A percentile compares a stretch with the other conserved stretches of the same genome.
Evolutionary conservation across 2,888 invertebrate species (phyloP).

Genomic region (Cephus rjabovi): DNA sequence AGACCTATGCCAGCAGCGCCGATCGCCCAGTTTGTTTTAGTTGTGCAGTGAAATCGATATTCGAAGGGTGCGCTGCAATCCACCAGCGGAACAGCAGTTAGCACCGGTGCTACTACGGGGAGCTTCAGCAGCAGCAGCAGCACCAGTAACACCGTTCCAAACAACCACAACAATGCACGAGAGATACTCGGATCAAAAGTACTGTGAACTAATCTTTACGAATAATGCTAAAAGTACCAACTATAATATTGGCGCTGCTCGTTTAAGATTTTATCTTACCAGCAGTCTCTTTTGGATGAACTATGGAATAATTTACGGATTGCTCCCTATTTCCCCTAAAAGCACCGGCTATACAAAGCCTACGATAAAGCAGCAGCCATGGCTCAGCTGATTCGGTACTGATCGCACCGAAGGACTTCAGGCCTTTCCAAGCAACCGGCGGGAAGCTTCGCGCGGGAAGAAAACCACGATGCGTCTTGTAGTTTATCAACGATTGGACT

Average conservation of each 20-base stretch:
- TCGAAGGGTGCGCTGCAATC: constrained; percentile 1
- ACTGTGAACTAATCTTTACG: neutral
- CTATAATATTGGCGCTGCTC: neutral
- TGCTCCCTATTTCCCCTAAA: neutral
- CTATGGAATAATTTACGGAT: neutral
- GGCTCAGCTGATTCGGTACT: neutral
- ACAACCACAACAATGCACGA: neutral
- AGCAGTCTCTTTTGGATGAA: neutral
- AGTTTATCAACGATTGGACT: neutral
- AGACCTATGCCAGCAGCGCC: neutral
- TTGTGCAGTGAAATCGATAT: constrained; percentile 4
- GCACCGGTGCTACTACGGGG: neutral
- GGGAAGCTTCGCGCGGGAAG: neutral
- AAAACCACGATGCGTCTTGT: neutral
- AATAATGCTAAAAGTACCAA: neutral
- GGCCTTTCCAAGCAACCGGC: neutral
- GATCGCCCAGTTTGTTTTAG: constrained; percentile 1
- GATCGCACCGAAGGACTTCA: neutral
- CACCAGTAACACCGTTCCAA: neutral
- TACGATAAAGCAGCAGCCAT: neutral
- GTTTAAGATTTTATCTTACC: neutral
- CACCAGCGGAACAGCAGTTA: neutral
- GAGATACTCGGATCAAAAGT: neutral
- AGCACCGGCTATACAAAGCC: neutral
- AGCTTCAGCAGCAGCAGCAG: neutral